These are phyloP conservation scores for Eueides isabella DNA, from an alignment of 1,140 invertebrate species.

Conservation along the genomic window DNA sequence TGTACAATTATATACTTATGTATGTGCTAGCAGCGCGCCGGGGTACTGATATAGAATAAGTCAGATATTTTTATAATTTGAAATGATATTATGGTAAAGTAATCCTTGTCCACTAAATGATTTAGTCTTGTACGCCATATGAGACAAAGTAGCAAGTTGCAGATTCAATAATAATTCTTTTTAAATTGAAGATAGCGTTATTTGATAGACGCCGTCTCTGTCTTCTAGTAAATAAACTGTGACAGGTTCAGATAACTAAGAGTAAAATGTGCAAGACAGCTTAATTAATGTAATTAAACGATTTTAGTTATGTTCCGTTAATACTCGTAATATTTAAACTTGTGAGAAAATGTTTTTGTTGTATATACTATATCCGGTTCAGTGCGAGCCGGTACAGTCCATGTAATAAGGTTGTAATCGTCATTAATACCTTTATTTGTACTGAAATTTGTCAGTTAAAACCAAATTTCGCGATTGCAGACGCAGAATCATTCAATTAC, in stretches of 20 bases:
- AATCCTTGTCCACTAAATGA: neutral
- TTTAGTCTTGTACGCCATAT: no score
- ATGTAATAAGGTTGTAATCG: no score
- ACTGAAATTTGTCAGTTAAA: no score
- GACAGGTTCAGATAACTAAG: neutral
- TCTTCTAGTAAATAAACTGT: neutral
- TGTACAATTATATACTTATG: neutral
- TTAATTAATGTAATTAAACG: slow-evolving; percentile 2
- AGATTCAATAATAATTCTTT: neutral
- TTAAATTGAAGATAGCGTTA: neutral
- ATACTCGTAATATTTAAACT: slow-evolving; percentile 22
- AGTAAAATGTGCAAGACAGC: neutral
- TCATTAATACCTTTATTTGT: no score
- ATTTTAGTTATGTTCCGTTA: neutral
- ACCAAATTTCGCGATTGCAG: no score
- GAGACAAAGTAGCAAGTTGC: neutral
- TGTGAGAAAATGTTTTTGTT: slow-evolving; percentile 26
- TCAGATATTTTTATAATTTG: neutral
- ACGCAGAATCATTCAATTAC: no score
- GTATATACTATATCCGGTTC: no score
- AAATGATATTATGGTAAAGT: neutral
- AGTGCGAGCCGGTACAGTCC: no score
- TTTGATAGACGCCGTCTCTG: neutral
- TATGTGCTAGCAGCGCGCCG: neutral
- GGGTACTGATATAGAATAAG: neutral